Evolutionary conservation across 1,140 invertebrate genomes (phyloP), one percentile per base, ranked within the genome.

Genomic region (Leguminivora glycinivorella): DNA sequence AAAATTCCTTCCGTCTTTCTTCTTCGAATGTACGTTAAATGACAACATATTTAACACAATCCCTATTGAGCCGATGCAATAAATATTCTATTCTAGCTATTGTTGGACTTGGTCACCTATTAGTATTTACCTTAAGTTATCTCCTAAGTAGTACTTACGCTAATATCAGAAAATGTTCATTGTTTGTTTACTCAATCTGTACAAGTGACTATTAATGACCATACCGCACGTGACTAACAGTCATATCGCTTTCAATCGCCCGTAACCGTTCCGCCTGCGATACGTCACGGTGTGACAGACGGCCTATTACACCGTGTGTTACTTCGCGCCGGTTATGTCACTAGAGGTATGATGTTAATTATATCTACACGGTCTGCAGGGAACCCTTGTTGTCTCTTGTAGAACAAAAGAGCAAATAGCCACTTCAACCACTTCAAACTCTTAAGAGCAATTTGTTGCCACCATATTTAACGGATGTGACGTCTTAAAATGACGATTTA

Each of bases 311-410:
- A 29, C 29, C 56, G 56, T 60, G 29, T 63, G 56, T 58, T 63
- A 63, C 58, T 63, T 63, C 5, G 19, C 58, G 17, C 24, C 14
- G 31, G 34, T 63, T 63, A 63, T 63, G 58, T 60, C 56, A 63
- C 25, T 63, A n/a, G n/a, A n/a, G n/a, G n/a, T n/a, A 17, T 31
- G 58, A 63, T 63, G 58, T 29, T 63, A 63, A 63, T 63, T 63
- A 34, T 19, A 12, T 31, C 58, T 63, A 29, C 25, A 2, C 25
- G 47, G 19, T 52, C 47, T 52, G 9, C 47, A 52, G 47, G 47
- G 47, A 52, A 10, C 47, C 19, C 47, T 52, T 52, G 19, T 0
- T 52, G 47, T 52, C 47, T n/a, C 47, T 52, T 52, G 47, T 52
- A 10, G 22, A n/a, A 52, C 47, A 52, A 52, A 52, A 52, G 47